These are phyloP conservation scores for Tachuris rubrigastra DNA, from an alignment of 2,113 vertebrate genomes.

Conservation along the genomic window DNA sequence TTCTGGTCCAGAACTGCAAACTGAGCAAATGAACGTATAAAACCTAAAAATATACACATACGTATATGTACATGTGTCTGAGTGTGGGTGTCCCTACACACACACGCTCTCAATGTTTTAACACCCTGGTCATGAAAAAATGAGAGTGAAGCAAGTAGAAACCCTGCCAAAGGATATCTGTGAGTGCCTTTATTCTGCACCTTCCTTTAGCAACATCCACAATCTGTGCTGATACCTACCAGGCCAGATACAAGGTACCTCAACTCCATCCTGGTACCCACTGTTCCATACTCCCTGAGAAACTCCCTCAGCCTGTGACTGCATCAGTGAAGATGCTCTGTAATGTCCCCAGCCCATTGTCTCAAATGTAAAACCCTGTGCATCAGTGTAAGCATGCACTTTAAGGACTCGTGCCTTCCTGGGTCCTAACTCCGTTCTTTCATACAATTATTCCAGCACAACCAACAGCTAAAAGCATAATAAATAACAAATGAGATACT, in stretches of 20 bases:
- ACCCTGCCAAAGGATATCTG: not conserved
- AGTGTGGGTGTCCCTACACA: not conserved
- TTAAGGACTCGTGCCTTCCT: not conserved
- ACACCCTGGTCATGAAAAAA: not conserved
- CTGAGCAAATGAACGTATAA: slow-evolving; percentile 97
- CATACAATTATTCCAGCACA: not conserved
- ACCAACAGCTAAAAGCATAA: not conserved
- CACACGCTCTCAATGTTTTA: not conserved
- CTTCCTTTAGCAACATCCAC: not conserved
- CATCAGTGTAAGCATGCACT: not conserved
- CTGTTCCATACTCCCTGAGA: not conserved
- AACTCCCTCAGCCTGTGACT: not conserved
- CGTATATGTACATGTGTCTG: not conserved
- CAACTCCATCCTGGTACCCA: not conserved
- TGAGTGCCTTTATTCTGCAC: not conserved
- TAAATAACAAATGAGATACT: not conserved
- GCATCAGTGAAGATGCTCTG: not conserved
- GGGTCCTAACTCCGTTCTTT: not conserved
- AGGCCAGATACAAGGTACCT: not conserved
- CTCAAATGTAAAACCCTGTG: not conserved
- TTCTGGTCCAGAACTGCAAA: slow-evolving; percentile 98
- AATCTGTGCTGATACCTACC: not conserved
- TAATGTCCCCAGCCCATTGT: not conserved
- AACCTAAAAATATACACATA: slow-evolving; percentile 79
- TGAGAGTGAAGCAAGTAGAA: not conserved